A percentile compares a stretch with the other conserved stretches of the same genome.
phyloP scores from a whole-genome alignment of 2,888 invertebrate genomes.

The Troides oblongomaculatus region DNA sequence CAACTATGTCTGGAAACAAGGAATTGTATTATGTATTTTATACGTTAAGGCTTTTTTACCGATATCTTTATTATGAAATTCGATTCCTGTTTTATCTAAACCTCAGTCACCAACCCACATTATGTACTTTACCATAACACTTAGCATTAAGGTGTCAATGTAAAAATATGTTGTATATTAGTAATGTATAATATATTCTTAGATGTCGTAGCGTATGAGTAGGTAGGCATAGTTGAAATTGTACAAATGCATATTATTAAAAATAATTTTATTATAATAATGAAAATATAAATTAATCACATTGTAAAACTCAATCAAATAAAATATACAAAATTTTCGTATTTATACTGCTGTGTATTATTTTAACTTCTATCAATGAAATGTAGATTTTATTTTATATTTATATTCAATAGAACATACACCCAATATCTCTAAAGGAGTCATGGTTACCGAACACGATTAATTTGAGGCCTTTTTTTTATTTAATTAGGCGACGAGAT shows the following conservation, averaged over 20 bases:
- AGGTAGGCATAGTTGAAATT: conserved; percentile 78
- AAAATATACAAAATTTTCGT: conserved; percentile 78
- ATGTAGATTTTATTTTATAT: not conserved
- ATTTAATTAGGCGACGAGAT: no score
- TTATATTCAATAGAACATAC: no score
- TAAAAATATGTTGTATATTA: conserved; percentile 77
- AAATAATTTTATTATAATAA: conserved; percentile 55
- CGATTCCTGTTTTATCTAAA: conserved; percentile 20
- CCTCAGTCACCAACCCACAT: conserved; percentile 5
- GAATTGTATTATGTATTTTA: not conserved
- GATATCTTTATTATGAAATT: conserved; percentile 8
- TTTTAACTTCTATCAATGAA: conserved; percentile 19
- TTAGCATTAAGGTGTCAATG: conserved; percentile 60
- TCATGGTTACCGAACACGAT: no score
- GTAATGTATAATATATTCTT: conserved; percentile 74
- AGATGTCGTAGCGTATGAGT: conserved; percentile 61
- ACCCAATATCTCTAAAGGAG: no score
- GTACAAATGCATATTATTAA: conserved; percentile 75
- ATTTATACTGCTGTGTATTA: conserved; percentile 37
- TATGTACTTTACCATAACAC: conserved; percentile 41
- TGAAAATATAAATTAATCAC: conserved; percentile 73
- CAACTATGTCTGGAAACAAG: not conserved
- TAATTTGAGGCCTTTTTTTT: no score
- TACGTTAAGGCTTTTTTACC: conserved; percentile 13
- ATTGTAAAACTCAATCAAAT: conserved; percentile 79